These are phyloP conservation scores for Lithobius niger DNA, from an alignment of 1,140 invertebrate species.

Conservation along the genomic window DNA sequence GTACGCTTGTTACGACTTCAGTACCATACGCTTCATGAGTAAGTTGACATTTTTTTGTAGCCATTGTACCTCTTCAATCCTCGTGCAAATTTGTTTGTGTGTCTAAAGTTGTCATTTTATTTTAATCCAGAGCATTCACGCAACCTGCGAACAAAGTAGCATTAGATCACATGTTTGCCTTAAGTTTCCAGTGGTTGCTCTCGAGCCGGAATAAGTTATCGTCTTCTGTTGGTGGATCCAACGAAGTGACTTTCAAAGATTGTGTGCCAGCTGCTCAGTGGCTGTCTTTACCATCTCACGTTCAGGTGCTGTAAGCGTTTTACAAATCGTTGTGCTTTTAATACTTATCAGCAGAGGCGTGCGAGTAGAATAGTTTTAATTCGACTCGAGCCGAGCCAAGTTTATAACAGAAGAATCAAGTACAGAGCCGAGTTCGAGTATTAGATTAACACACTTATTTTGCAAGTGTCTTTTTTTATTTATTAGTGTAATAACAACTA, in stretches of 20 bases:
- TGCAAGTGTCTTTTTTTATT: no score
- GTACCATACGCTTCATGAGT: slow-evolving; percentile 17
- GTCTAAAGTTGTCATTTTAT: slow-evolving; percentile 1
- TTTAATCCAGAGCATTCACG: slow-evolving; percentile 16
- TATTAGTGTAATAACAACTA: no score
- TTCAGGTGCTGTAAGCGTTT: slow-evolving; percentile 15
- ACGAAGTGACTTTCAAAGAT: no score
- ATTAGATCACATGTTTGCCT: slow-evolving; percentile 17
- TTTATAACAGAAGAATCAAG: no score
- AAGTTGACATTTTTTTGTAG: slow-evolving; percentile 17
- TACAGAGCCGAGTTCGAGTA: no score
- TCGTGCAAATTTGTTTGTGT: slow-evolving; percentile 5
- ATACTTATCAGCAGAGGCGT: no score
- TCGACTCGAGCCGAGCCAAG: no score
- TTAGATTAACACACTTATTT: no score
- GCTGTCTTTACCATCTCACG: slow-evolving; percentile 14
- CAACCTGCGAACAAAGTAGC: slow-evolving; percentile 4
- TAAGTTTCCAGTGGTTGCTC: slow-evolving; percentile 14
- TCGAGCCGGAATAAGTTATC: neutral
- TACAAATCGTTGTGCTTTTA: neutral
- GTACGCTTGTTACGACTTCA: slow-evolving; percentile 18
- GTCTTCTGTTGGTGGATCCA: no score
- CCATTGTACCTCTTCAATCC: no score
- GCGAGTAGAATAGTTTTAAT: no score
- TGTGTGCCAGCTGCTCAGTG: slow-evolving; percentile 12